A percentile compares a stretch with the other conserved stretches of the same genome.
Conservation (phyloP, 2,888 invertebrate genomes). For the Phaonia tiefii region DNA sequence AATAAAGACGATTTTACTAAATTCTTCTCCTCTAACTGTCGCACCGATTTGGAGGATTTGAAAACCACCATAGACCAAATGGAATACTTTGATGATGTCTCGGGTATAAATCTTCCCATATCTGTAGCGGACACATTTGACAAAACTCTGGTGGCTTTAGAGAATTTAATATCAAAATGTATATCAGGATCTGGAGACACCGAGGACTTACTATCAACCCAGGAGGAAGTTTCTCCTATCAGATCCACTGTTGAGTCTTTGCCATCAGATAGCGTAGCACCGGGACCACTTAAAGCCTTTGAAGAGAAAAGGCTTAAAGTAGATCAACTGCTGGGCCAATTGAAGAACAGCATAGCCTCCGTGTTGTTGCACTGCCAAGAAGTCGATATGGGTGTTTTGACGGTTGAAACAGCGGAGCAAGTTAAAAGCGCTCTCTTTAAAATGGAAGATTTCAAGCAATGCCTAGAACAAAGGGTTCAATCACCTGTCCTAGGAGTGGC, state of each 20-base stretch:
- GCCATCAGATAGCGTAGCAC: conserved; percentile 67
- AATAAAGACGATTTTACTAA: conserved; percentile 45
- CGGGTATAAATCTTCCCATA: conserved; percentile 26
- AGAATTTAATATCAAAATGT: conserved; percentile 68
- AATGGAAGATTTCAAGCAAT: conserved; percentile 79
- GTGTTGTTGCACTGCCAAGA: conserved; percentile 75
- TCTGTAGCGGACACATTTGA: conserved; percentile 74
- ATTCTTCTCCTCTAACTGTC: conserved; percentile 31
- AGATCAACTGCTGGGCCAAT: conserved; percentile 72
- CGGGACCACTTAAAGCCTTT: conserved; percentile 60
- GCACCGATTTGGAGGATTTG: conserved; percentile 57
- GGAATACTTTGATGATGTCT: conserved; percentile 33
- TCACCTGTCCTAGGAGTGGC: conserved; percentile 74
- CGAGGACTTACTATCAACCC: conserved; percentile 76
- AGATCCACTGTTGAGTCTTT: conserved; percentile 82
- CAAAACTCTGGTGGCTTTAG: conserved; percentile 77
- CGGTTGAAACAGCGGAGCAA: conserved; percentile 69
- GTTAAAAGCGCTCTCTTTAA: conserved; percentile 76
- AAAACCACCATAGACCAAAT: conserved; percentile 57
- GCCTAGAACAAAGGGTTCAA: conserved; percentile 79
- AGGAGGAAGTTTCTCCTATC: conserved; percentile 83
- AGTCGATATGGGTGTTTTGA: conserved; percentile 71
- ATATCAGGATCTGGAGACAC: conserved; percentile 50
- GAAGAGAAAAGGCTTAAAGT: conserved; percentile 67
- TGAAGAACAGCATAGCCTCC: conserved; percentile 75